phyloP scores from a whole-genome alignment of 1,140 invertebrate species.

The Nautilus pompilius region DNA sequence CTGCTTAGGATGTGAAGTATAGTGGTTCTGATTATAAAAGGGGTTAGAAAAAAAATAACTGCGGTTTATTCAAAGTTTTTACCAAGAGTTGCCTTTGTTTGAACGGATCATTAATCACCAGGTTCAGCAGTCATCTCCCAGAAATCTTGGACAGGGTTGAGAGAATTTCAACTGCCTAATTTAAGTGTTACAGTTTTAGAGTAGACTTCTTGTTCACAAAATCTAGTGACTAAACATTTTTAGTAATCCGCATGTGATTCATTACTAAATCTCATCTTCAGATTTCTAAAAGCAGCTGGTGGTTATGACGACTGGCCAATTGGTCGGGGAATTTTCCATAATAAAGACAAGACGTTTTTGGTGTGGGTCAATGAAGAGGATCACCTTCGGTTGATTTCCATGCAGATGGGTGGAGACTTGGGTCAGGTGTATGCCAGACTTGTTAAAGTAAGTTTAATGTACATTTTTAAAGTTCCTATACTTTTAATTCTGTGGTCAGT shows the following conservation, averaged over 20 bases:
- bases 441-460: conserved; percentile 62
- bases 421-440: conserved; percentile 79
- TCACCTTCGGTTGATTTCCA: conserved; percentile 95
- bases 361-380: conserved; percentile 99
- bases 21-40: too few species aligned
- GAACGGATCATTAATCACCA: too few species aligned
- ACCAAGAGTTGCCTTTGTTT: too few species aligned
- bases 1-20: too few species aligned
- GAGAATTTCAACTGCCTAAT: too few species aligned
- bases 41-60: too few species aligned
- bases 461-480: conserved; percentile 75
- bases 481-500: conserved; percentile 66
- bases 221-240: conserved; percentile 34
- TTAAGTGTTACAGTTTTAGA: too few species aligned
- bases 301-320: conserved; percentile 90
- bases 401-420: conserved; percentile 92
- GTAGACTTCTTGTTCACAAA: conserved; percentile 52
- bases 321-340: conserved; percentile 93
- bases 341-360: conserved; percentile 94
- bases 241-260: neutral
- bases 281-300: conserved; percentile 35
- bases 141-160: too few species aligned
- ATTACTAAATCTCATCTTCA: conserved; percentile 11
- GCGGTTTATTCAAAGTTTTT: too few species aligned
- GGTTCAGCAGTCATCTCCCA: too few species aligned